phyloP scores from a whole-genome alignment of 1,140 invertebrate species.

The Pachyrhynchus sulphureomaculatus region DNA sequence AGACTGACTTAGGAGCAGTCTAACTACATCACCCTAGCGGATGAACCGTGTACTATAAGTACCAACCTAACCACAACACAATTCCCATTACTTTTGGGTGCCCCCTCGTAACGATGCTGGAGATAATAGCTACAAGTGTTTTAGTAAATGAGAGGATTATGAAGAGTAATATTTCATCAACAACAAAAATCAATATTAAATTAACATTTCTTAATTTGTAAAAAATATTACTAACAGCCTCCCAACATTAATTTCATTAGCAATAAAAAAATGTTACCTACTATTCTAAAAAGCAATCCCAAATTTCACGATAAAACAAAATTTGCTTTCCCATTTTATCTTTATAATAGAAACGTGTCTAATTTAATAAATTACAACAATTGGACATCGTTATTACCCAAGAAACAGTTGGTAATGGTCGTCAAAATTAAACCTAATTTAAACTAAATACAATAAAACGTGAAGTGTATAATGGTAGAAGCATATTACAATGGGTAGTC shows the following conservation, averaged over 20 bases:
- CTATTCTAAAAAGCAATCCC: not conserved
- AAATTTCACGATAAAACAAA: slow-evolving; percentile 8
- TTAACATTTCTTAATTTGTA: too few species aligned
- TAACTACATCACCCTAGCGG: too few species aligned
- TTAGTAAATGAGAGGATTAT: too few species aligned
- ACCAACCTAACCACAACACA: too few species aligned
- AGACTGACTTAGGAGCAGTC: too few species aligned
- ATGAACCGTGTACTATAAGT: too few species aligned
- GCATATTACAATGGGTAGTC: slow-evolving; percentile 34
- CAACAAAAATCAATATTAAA: too few species aligned
- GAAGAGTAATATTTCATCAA: too few species aligned
- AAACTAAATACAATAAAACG: slow-evolving; percentile 35
- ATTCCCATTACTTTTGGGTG: too few species aligned
- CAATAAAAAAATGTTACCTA: not conserved
- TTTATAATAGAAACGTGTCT: slow-evolving; percentile 19
- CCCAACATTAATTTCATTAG: not conserved
- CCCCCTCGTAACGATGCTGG: too few species aligned
- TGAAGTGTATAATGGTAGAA: slow-evolving; percentile 33
- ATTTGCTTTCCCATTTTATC: slow-evolving; percentile 8
- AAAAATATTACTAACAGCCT: too few species aligned
- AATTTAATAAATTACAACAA: slow-evolving; percentile 31
- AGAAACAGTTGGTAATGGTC: slow-evolving; percentile 31
- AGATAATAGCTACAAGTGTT: too few species aligned
- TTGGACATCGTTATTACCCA: slow-evolving; percentile 22
- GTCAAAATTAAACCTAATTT: slow-evolving; percentile 33